phyloP scores from a whole-genome alignment of 2,113 vertebrate genomes.

The Salvelinus alpinus region DNA sequence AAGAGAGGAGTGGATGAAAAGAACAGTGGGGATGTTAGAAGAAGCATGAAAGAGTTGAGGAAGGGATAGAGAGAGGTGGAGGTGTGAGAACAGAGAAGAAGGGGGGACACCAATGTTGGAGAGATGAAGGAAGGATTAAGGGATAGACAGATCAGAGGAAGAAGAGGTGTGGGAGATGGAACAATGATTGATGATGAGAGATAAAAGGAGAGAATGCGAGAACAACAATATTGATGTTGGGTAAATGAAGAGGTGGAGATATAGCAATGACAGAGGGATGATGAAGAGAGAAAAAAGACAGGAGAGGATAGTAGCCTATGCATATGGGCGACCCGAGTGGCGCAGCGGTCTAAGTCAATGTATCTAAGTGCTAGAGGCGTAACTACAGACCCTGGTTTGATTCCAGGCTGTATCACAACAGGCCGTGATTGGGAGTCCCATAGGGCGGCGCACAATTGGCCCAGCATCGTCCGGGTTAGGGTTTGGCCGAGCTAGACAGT shows the following conservation, averaged over 20 bases:
- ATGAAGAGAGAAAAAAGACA: slow-evolving; percentile 35
- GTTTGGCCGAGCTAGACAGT: too few species aligned
- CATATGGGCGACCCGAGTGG: background rate
- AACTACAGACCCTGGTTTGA: too few species aligned
- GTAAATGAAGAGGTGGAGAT: slow-evolving; percentile 3
- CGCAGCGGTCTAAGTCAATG: too few species aligned
- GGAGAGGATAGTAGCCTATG: slow-evolving; percentile 10
- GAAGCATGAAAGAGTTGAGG: slow-evolving; percentile 66
- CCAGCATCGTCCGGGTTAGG: too few species aligned
- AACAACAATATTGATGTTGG: slow-evolving; percentile 21
- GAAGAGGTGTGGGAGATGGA: slow-evolving; percentile 27
- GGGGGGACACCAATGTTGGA: background rate
- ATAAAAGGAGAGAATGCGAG: slow-evolving; percentile 19
- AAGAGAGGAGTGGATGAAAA: background rate
- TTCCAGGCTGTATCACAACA: too few species aligned
- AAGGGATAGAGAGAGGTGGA: slow-evolving; percentile 22
- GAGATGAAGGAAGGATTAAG: slow-evolving; percentile 51
- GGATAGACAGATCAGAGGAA: slow-evolving; percentile 9
- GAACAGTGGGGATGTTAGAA: slow-evolving; percentile 44
- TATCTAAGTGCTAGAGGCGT: too few species aligned
- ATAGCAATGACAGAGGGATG: slow-evolving; percentile 2
- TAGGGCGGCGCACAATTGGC: too few species aligned
- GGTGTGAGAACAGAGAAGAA: slow-evolving; percentile 49
- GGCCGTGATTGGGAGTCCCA: too few species aligned
- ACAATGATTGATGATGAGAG: slow-evolving; percentile 26